Conservation (phyloP, 2,113 vertebrate species). For the Isichthys henryi region DNA sequence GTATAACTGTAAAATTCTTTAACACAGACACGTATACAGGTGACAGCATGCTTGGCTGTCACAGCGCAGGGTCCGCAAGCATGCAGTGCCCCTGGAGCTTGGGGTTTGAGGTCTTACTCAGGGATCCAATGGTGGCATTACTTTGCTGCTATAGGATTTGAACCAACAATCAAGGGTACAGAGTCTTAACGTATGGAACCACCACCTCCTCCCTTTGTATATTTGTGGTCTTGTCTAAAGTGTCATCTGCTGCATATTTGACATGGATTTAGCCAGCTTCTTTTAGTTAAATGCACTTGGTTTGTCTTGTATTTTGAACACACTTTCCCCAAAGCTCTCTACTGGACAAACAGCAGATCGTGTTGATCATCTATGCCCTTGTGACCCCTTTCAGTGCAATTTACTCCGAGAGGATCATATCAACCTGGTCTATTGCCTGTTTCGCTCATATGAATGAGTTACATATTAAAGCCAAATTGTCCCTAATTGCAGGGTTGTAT, state of each 20-base stretch:
- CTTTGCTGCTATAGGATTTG: neutral
- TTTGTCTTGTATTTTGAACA: neutral
- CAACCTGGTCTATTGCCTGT: neutral
- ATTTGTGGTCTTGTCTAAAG: neutral
- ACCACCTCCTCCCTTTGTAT: neutral
- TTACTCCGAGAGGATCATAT: neutral
- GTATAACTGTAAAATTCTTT: neutral
- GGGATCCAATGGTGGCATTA: neutral
- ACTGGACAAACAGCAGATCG: neutral
- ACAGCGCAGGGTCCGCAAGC: neutral
- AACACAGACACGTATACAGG: neutral
- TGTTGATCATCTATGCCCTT: neutral
- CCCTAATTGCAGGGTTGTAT: slow-evolving; percentile 46
- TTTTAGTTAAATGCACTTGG: neutral
- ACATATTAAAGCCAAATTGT: slow-evolving; percentile 51
- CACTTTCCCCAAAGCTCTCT: neutral
- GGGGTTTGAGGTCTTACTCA: neutral
- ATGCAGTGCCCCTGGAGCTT: neutral
- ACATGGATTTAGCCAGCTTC: neutral
- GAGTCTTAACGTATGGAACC: neutral
- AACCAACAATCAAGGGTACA: neutral
- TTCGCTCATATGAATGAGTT: slow-evolving; percentile 44
- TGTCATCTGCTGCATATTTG: neutral
- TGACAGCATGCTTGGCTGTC: neutral
- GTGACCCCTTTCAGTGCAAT: no score